phyloP scores from a whole-genome alignment of 2,113 vertebrate species.

The Oxyura jamaicensis region DNA sequence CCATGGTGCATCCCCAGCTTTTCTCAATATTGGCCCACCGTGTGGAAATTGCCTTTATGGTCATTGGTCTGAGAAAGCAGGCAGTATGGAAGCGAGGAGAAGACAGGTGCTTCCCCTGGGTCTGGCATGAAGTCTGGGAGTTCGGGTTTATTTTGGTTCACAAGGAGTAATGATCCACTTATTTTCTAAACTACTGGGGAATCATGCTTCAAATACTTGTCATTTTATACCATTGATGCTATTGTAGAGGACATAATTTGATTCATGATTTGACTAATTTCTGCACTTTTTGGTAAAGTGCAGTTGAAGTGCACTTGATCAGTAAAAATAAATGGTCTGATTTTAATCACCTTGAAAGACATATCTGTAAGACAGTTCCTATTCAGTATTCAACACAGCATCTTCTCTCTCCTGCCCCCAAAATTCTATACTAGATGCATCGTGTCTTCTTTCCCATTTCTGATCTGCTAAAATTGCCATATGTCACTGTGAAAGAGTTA shows the following conservation, averaged over 20 bases:
- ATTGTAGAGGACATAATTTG: background rate
- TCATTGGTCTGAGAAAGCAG: background rate
- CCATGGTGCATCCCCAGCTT: background rate
- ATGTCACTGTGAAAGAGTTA: background rate
- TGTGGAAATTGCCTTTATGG: background rate
- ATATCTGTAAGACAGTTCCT: background rate
- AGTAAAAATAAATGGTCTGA: background rate
- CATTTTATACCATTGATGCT: background rate
- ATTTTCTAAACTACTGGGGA: background rate
- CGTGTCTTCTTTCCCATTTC: background rate
- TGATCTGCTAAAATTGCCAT: background rate
- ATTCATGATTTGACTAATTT: no score
- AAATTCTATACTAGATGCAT: background rate
- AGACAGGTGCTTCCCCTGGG: background rate
- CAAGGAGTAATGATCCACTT: background rate
- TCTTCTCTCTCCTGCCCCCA: rapidly evolving
- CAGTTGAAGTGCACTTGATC: background rate
- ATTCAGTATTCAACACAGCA: background rate
- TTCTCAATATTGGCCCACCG: background rate
- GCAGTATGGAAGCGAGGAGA: background rate
- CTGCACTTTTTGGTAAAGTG: background rate
- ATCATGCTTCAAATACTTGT: background rate
- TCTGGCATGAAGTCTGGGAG: background rate
- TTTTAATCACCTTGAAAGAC: background rate
- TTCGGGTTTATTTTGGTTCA: background rate